Evolutionary conservation across 1,140 invertebrate genomes (phyloP).

Genomic region (Sycophila sp.): DNA sequence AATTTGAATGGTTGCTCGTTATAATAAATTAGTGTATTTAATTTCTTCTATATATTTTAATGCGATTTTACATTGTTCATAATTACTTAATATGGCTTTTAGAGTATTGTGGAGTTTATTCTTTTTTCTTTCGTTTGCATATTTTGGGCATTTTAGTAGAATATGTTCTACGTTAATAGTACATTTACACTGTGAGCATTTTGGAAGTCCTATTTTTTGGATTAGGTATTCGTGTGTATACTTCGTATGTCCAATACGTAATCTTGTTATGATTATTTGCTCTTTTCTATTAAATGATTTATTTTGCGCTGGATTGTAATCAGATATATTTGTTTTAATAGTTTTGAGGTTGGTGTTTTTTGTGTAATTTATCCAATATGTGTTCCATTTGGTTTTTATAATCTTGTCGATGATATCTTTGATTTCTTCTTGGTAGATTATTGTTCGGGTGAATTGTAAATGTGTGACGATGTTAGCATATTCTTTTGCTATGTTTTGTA

Average conservation of each 20-base stretch:
- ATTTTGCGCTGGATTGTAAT: not conserved
- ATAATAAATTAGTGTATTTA: not conserved
- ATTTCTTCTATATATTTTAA: not conserved
- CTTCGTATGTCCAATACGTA: not conserved
- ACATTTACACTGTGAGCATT: not conserved
- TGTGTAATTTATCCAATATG: not conserved
- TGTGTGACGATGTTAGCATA: not conserved
- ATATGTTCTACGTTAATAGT: not conserved
- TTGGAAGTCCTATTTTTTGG: not conserved
- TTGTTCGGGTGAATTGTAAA: not conserved
- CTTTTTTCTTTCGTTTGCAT: not conserved
- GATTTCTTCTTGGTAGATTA: not conserved
- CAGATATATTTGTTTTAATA: not conserved
- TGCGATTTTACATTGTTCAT: not conserved
- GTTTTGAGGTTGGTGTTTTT: not conserved
- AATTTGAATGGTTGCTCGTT: not conserved
- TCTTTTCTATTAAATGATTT: not conserved
- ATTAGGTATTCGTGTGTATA: not conserved
- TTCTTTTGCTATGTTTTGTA: not conserved
- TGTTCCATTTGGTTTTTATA: not conserved
- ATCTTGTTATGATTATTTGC: not conserved
- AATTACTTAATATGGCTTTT: not conserved
- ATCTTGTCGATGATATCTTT: not conserved
- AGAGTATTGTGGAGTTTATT: not conserved
- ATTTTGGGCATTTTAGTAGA: not conserved